Percentiles rank a stretch among this genome's conserved stretches.
Conservation (phyloP, 2,888 invertebrate species). For the Acheta domesticus region DNA sequence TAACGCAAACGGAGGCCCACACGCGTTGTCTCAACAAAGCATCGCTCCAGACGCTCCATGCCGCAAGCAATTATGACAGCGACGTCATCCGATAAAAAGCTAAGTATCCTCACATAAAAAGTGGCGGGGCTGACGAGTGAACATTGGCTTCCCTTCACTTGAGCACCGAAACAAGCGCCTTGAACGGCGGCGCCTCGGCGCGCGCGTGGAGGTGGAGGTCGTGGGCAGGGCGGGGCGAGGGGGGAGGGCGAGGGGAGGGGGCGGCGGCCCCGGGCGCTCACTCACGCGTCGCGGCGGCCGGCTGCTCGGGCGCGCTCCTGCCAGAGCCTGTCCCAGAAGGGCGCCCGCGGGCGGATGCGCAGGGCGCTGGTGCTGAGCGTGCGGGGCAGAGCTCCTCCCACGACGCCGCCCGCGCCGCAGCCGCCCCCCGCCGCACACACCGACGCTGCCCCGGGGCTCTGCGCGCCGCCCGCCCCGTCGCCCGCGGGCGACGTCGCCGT, state of each 20-base stretch:
- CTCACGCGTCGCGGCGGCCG: conserved; percentile 67
- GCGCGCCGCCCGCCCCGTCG: background rate
- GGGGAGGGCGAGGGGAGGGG: background rate
- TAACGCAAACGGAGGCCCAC: too few relatives aligned
- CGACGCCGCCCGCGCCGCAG: conserved; percentile 38
- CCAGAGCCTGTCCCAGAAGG: conserved; percentile 85
- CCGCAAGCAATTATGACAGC: too few relatives aligned
- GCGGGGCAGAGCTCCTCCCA: conserved; percentile 56
- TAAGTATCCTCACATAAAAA: too few relatives aligned
- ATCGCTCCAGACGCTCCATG: too few relatives aligned
- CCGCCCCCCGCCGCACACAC: conserved; percentile 35
- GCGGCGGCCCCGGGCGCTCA: conserved; percentile 40
- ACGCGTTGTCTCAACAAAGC: too few relatives aligned
- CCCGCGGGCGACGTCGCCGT: background rate
- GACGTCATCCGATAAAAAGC: too few relatives aligned
- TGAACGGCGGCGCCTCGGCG: background rate
- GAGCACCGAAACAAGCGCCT: background rate
- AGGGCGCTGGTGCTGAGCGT: conserved; percentile 77
- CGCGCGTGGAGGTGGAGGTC: background rate
- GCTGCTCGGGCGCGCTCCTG: conserved; percentile 53
- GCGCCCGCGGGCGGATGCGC: conserved; percentile 70
- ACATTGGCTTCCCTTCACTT: background rate
- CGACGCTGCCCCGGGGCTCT: conserved; percentile 21
- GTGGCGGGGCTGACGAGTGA: too few relatives aligned
- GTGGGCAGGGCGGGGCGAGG: background rate